phyloP scores from a whole-genome alignment of 2,888 invertebrate genomes.

The Melipona beecheii region DNA sequence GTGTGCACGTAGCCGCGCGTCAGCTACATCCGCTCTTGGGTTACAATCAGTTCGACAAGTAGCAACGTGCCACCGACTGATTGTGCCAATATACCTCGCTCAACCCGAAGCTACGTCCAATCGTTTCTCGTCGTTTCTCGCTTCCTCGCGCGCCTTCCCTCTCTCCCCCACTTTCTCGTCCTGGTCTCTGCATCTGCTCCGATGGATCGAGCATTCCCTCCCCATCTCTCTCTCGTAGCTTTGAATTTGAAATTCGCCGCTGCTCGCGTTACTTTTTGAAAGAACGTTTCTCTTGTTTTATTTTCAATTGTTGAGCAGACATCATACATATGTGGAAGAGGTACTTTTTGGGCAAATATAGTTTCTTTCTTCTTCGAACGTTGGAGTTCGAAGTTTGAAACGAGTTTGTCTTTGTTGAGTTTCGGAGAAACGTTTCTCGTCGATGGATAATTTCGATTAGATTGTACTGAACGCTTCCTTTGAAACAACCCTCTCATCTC shows the following conservation, averaged over 20 bases:
- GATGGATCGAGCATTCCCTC: constrained; percentile 10
- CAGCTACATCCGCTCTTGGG: constrained; percentile 50
- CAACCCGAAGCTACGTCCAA: constrained; percentile 54
- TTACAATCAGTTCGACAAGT: constrained; percentile 72
- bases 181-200: neutral
- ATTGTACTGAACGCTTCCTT: too few relatives aligned
- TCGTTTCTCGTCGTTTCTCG: constrained; percentile 38
- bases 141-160: neutral
- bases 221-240: neutral
- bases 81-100: constrained; percentile 73
- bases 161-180: neutral
- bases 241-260: neutral
- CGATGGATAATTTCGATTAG: too few relatives aligned
- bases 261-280: too few relatives aligned
- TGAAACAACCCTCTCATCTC: too few relatives aligned
- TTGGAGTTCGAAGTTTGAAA: too few relatives aligned
- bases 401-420: too few relatives aligned
- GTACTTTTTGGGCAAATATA: too few relatives aligned
- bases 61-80: constrained; percentile 71
- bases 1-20: constrained; percentile 14
- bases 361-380: too few relatives aligned
- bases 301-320: too few relatives aligned
- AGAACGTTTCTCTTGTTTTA: too few relatives aligned
- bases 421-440: too few relatives aligned
- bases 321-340: too few relatives aligned